These are phyloP conservation scores for Tauraco erythrolophus DNA, from an alignment of 2,113 vertebrate species.

Conservation along the genomic window DNA sequence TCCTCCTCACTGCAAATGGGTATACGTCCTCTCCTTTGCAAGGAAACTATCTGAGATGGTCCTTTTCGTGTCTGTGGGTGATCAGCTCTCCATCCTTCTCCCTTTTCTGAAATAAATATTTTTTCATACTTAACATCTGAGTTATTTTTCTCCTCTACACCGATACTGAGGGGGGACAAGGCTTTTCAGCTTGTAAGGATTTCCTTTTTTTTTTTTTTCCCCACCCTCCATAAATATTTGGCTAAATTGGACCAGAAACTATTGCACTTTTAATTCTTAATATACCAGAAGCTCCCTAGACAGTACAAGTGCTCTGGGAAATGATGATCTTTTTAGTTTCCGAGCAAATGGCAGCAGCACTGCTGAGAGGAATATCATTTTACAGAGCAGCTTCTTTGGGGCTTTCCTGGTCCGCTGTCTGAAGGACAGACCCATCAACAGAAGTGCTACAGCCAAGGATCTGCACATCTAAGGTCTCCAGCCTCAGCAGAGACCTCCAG, in stretches of 20 bases:
- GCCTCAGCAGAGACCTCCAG: constrained; percentile 44
- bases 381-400: constrained; percentile 4
- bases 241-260: not conserved
- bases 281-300: not conserved
- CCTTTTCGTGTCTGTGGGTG: not conserved
- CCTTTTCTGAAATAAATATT: not conserved
- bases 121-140: not conserved
- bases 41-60: not conserved
- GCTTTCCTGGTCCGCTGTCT: not conserved
- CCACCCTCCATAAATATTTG: not conserved
- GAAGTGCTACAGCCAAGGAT: constrained; percentile 12
- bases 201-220: not conserved
- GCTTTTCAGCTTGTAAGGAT: not conserved
- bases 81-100: not conserved
- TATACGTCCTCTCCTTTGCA: not conserved
- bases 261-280: not conserved
- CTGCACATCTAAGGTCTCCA: constrained; percentile 21
- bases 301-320: not conserved
- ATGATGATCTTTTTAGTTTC: not conserved
- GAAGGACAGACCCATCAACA: constrained; percentile 9
- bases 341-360: not conserved
- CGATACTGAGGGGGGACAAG: not conserved
- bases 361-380: not conserved
- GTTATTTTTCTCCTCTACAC: not conserved
- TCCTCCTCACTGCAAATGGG: not conserved